These are phyloP conservation scores for Diaperis boleti DNA, from an alignment of 2,888 invertebrate genomes.

Conservation along the genomic window DNA sequence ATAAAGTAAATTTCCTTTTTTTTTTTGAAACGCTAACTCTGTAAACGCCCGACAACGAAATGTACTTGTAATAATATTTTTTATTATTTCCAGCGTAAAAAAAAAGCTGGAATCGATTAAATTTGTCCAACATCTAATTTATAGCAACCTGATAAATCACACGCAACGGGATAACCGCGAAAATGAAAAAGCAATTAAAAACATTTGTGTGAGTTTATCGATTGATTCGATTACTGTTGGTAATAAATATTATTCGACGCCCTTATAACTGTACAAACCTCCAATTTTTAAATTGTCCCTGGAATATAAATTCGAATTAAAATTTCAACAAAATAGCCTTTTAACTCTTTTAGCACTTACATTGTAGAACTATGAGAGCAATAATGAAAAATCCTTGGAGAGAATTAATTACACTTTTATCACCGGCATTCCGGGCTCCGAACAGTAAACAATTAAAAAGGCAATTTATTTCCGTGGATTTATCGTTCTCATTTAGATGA, in stretches of 20 bases:
- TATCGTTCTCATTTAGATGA: slow-evolving; percentile 33
- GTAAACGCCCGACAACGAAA: neutral
- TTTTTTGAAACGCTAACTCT: no score
- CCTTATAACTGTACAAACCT: neutral
- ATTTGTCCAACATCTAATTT: slow-evolving; percentile 12
- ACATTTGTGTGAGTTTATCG: slow-evolving; percentile 31
- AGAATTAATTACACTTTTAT: slow-evolving; percentile 29
- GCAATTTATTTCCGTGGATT: slow-evolving; percentile 31
- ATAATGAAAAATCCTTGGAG: slow-evolving; percentile 19
- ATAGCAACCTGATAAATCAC: slow-evolving; percentile 23
- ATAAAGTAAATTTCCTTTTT: no score
- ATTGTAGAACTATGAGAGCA: slow-evolving; percentile 6
- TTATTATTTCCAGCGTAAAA: neutral
- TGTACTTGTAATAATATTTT: slow-evolving; percentile 15
- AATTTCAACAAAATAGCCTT: no score
- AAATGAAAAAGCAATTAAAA: slow-evolving; percentile 33
- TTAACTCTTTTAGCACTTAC: no score
- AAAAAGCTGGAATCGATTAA: slow-evolving; percentile 18
- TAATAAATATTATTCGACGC: slow-evolving; percentile 19
- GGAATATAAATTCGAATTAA: no score
- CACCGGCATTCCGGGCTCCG: slow-evolving; percentile 29
- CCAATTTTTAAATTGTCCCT: no score
- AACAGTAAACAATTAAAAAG: slow-evolving; percentile 37
- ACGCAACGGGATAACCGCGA: neutral
- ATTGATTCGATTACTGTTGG: slow-evolving; percentile 17